Base-by-base conservation (phyloP, 2,888 invertebrate genomes). In the Ypsolopha scabrella region DNA sequence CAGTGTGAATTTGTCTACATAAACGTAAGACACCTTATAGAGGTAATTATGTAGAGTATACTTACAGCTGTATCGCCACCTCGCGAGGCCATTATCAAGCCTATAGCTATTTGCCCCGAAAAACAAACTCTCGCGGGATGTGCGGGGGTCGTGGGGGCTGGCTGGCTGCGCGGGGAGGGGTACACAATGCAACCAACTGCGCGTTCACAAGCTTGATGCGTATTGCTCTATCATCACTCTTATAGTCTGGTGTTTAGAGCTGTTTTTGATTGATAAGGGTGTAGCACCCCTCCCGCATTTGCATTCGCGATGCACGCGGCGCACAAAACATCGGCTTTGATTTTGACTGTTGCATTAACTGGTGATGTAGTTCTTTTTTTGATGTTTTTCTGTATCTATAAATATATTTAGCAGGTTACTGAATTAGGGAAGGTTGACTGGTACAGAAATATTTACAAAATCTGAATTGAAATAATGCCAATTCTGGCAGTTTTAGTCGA, bases 41-140 rank as follows among this genome's bases (percentile, higher is more conserved):
- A 24, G 24, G 4, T 24, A 24, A 24, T 24, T 24, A 24, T 24
- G 65, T 68, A 75, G 79, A 83, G 83, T 63, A 67, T 46, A 60
- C 11, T 62, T n/a, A 56, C 6, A 0, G 38, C 46, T 56, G 55
- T 58, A 59, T 51, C 62, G 65, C 60, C 64, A 68, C 62, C 65
- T 77, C 80, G 80, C 79, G 86, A 80, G 81, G 81, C 86, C 85
- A 86, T 86, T 85, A 86, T 85, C 83, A 80, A 82, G 86, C 83
- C 86, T 85, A 85, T 85, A 85, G 86, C 83, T 85, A 85, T 86
- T 85, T 85, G 86, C 86, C 77, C 85, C 86, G 82, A 85, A 85
- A 86, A 86, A 86, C 86, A 86, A 85, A 86, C 86, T 86, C 85
- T 83, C 83, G 82, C 81, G 86, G 85, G 85, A 83, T 76, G 75